Evolutionary conservation across 1,140 invertebrate genomes (phyloP).

Genomic region (Nebria ingens): DNA sequence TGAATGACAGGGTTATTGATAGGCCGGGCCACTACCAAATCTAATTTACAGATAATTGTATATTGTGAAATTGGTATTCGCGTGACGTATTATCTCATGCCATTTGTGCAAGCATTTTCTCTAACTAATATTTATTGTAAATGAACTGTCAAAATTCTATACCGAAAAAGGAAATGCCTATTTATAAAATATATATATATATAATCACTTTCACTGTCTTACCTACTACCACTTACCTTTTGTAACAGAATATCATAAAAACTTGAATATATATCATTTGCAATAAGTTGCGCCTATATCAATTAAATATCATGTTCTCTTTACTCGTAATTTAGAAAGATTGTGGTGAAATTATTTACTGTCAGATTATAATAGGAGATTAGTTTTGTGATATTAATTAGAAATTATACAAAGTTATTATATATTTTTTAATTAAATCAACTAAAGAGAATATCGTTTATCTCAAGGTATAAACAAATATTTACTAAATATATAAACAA

Average conservation of each 20-base stretch:
- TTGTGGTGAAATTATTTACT: not conserved
- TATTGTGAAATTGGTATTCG: slow-evolving; percentile 4
- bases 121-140: slow-evolving; percentile 4
- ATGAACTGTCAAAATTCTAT: slow-evolving; percentile 3
- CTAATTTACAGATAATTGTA: not conserved
- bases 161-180: not conserved
- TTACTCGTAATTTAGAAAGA: not conserved
- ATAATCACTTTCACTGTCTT: slow-evolving; percentile 3
- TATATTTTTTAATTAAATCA: too few species aligned
- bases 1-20: not conserved
- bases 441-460: too few species aligned
- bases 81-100: not conserved
- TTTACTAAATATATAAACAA: too few species aligned
- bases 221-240: not conserved
- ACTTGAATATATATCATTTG: not conserved
- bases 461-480: too few species aligned
- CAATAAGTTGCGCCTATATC: not conserved
- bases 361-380: not conserved
- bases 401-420: too few species aligned
- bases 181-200: slow-evolving; percentile 3
- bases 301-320: not conserved
- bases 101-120: not conserved
- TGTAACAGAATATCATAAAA: not conserved
- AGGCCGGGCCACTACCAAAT: not conserved
- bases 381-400: too few species aligned